A percentile compares a stretch with the other conserved stretches of the same genome.
phyloP scores from a whole-genome alignment of 2,113 vertebrate genomes.

The Fulmarus glacialis region DNA sequence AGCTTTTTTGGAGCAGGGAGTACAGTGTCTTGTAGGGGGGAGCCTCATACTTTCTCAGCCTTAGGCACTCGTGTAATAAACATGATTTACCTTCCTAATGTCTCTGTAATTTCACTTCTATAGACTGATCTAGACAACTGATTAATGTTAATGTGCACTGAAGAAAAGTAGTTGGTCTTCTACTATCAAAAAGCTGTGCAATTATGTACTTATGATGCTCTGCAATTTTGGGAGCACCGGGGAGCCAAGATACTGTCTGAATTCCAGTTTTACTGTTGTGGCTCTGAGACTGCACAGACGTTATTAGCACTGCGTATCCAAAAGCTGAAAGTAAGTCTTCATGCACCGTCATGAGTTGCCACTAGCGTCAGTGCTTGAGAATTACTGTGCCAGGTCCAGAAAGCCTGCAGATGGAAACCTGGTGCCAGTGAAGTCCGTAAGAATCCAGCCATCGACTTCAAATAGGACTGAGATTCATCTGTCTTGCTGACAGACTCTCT shows the following conservation, averaged over 20 bases:
- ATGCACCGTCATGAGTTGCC: not conserved
- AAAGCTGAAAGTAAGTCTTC: not conserved
- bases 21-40: not conserved
- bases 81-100: not conserved
- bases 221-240: not conserved
- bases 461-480: not conserved
- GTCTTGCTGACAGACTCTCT: not conserved
- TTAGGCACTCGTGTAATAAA: not conserved
- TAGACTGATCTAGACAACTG: not conserved
- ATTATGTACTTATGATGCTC: not conserved
- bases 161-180: not conserved
- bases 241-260: not conserved
- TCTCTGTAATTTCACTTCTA: not conserved
- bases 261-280: not conserved
- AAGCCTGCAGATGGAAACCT: not conserved
- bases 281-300: not conserved
- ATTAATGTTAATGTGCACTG: not conserved
- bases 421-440: not conserved
- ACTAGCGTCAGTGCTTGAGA: rapidly evolving
- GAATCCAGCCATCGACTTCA: not conserved
- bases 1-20: not conserved
- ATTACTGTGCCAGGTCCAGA: not conserved
- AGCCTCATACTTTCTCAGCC: not conserved
- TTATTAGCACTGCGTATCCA: not conserved
- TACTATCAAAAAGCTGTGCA: not conserved